Percentiles rank a stretch among this genome's conserved stretches.
These are phyloP conservation scores for Lytechinus variegatus DNA, from an alignment of 35 echinoderm and acorn worm species.

Conservation along the genomic window DNA sequence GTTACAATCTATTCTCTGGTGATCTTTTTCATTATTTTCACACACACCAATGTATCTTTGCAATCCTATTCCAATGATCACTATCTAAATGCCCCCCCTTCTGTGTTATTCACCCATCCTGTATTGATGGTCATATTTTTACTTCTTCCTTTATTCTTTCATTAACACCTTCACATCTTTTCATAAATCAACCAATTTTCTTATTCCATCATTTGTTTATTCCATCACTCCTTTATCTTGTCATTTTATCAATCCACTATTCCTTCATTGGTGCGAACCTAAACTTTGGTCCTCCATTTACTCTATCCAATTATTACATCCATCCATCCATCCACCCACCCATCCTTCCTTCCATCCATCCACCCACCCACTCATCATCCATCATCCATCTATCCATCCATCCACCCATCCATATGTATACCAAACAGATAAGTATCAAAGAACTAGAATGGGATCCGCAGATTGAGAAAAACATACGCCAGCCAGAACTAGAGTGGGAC, in stretches of 20 bases:
- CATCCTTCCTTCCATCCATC: not conserved
- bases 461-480: conserved; percentile 37
- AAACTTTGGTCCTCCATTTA: no score
- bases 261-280: not conserved
- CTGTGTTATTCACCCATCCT: not conserved
- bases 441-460: conserved; percentile 51
- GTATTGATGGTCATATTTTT: not conserved
- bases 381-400: not conserved
- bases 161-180: not conserved
- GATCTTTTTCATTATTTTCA: no score
- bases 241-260: not conserved
- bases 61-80: no score
- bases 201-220: not conserved
- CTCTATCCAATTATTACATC: not conserved
- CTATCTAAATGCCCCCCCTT: no score
- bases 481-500: conserved; percentile 47
- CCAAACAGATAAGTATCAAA: conserved; percentile 33
- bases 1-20: no score
- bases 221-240: not conserved
- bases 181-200: not conserved
- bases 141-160: not conserved
- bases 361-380: not conserved
- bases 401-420: not conserved
- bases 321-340: not conserved
- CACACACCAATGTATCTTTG: no score